phyloP scores from a whole-genome alignment of 2,888 invertebrate genomes.

The Busseola fusca region DNA sequence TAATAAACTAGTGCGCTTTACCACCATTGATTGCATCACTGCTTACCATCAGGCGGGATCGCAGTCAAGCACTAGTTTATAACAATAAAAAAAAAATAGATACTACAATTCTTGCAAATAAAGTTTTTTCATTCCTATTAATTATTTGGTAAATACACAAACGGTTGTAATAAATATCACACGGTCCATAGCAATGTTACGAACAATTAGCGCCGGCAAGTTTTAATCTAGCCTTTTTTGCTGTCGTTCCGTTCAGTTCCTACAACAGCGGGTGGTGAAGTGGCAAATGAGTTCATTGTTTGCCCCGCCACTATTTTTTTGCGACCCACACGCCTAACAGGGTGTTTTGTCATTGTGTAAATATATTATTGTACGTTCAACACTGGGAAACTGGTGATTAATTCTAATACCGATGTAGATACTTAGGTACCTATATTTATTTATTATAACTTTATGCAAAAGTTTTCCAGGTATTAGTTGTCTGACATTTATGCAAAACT shows the following conservation, averaged over 20 bases:
- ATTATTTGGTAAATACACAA: not conserved
- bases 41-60: too few relatives aligned
- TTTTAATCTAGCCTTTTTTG: slow-evolving; percentile 67
- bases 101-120: too few relatives aligned
- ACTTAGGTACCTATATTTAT: too few relatives aligned
- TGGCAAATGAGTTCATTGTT: slow-evolving; percentile 77
- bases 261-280: slow-evolving; percentile 65
- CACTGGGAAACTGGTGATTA: not conserved
- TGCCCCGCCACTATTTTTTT: slow-evolving; percentile 67
- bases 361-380: slow-evolving; percentile 33
- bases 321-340: slow-evolving; percentile 49
- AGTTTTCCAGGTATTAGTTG: too few relatives aligned
- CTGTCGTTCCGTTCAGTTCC: slow-evolving; percentile 65
- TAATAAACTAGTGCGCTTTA: too few relatives aligned
- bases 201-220: slow-evolving; percentile 54
- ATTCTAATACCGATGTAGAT: not conserved
- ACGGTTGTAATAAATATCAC: slow-evolving; percentile 8
- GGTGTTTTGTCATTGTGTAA: slow-evolving; percentile 46
- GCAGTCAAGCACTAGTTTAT: too few relatives aligned
- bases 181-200: slow-evolving; percentile 29
- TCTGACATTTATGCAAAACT: too few relatives aligned
- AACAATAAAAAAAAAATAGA: too few relatives aligned
- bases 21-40: too few relatives aligned
- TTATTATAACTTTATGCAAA: too few relatives aligned
- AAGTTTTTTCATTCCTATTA: too few relatives aligned